A percentile compares a stretch with the other conserved stretches of the same genome.
phyloP scores from a whole-genome alignment of 2,113 vertebrate species.

The Nesogale talazaci region DNA sequence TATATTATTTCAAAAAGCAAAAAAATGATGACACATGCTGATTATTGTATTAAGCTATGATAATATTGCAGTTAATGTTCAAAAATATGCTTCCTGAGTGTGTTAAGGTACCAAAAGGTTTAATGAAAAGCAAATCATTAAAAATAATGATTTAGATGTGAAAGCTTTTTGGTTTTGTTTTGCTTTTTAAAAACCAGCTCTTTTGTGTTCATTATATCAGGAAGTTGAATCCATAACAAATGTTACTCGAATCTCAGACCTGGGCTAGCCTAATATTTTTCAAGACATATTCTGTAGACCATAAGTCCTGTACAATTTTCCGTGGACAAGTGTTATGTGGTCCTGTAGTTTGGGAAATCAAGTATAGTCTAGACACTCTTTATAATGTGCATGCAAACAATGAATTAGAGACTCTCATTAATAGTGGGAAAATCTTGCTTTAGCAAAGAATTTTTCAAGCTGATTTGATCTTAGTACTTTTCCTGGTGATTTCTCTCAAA shows the following conservation, averaged over 20 bases:
- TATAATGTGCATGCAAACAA: not conserved
- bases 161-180: not conserved
- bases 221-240: not conserved
- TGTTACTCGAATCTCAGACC: not conserved
- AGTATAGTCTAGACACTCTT: not conserved
- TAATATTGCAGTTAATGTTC: not conserved
- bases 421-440: not conserved
- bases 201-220: not conserved
- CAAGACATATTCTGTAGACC: not conserved
- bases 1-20: constrained; percentile 71
- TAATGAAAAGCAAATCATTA: not conserved
- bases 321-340: not conserved
- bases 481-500: not conserved
- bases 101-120: not conserved
- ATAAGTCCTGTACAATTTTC: not conserved
- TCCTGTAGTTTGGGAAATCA: not conserved
- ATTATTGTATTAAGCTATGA: not conserved
- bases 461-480: not conserved
- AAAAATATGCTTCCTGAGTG: not conserved
- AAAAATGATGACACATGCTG: constrained; percentile 29
- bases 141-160: not conserved
- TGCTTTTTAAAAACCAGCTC: not conserved
- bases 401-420: not conserved
- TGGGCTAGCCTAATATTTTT: not conserved
- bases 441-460: not conserved